A percentile compares a stretch with the other conserved stretches of the same genome.
phyloP scores from a whole-genome alignment of 1,140 invertebrate species.

The Conus ventricosus region DNA sequence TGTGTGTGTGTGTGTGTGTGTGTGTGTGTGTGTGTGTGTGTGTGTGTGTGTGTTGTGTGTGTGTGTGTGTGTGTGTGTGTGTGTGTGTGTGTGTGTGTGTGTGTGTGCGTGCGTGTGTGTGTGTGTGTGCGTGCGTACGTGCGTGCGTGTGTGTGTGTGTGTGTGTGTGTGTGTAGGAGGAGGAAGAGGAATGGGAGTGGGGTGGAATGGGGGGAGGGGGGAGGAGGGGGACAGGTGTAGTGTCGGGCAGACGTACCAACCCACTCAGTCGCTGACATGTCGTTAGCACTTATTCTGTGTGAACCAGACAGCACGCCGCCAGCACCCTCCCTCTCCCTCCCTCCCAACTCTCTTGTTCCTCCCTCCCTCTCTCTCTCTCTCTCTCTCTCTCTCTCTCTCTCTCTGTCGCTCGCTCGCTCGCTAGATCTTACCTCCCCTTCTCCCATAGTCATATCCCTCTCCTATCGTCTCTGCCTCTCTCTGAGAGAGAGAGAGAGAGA shows the following conservation, averaged over 20 bases:
- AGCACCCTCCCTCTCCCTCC: background rate
- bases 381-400: slow-evolving; percentile 1
- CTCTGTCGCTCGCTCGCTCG: slow-evolving; percentile 5
- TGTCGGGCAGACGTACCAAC: background rate
- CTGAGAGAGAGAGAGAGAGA: too few species aligned
- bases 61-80: too few species aligned
- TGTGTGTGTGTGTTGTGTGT: too few species aligned
- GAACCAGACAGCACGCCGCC: background rate
- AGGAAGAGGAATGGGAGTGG: too few species aligned
- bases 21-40: too few species aligned
- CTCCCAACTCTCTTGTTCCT: background rate
- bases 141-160: too few species aligned
- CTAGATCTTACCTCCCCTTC: background rate
- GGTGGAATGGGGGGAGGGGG: background rate
- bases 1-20: too few species aligned
- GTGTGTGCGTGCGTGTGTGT: too few species aligned
- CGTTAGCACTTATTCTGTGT: background rate
- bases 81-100: too few species aligned
- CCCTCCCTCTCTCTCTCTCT: slow-evolving; percentile 23
- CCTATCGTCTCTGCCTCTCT: background rate
- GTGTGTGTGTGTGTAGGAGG: too few species aligned
- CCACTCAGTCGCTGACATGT: too few species aligned
- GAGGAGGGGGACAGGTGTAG: background rate
- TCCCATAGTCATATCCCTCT: background rate
- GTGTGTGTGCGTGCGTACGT: too few species aligned